phyloP scores from a whole-genome alignment of 1,140 invertebrate species.

The Paracyclopina nana region DNA sequence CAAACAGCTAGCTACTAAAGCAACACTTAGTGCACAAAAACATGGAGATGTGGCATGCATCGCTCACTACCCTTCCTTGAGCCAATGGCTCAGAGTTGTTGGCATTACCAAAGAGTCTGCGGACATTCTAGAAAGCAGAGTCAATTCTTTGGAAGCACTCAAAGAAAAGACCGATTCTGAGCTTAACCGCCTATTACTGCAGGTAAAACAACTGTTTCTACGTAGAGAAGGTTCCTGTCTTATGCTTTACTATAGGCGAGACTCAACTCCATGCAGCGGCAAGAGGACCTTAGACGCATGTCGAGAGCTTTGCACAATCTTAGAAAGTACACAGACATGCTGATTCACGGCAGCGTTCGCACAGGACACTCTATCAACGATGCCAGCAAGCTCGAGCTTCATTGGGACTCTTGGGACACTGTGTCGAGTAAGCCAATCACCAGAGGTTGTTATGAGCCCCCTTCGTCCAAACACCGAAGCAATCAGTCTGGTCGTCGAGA shows the following conservation, averaged over 20 bases:
- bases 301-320: slow-evolving; percentile 27
- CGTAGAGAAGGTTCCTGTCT: too few relatives aligned
- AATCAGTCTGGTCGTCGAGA: too few relatives aligned
- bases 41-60: neutral
- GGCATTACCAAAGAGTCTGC: slow-evolving; percentile 49
- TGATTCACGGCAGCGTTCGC: neutral
- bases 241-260: too few relatives aligned
- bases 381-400: slow-evolving; percentile 41
- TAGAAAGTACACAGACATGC: neutral
- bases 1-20: slow-evolving; percentile 47
- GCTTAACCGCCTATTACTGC: slow-evolving; percentile 44
- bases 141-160: slow-evolving; percentile 49
- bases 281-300: slow-evolving; percentile 49
- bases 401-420: slow-evolving; percentile 80
- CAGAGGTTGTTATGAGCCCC: neutral
- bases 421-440: too few relatives aligned
- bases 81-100: slow-evolving; percentile 77
- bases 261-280: too few relatives aligned
- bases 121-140: slow-evolving; percentile 27
- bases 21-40: neutral
- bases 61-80: slow-evolving; percentile 40
- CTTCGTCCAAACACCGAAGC: too few relatives aligned
- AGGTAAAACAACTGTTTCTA: too few relatives aligned
- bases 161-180: slow-evolving; percentile 65
- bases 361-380: slow-evolving; percentile 29